phyloP scores from a whole-genome alignment of 2,113 vertebrate species.

The Peromyscus maniculatus region DNA sequence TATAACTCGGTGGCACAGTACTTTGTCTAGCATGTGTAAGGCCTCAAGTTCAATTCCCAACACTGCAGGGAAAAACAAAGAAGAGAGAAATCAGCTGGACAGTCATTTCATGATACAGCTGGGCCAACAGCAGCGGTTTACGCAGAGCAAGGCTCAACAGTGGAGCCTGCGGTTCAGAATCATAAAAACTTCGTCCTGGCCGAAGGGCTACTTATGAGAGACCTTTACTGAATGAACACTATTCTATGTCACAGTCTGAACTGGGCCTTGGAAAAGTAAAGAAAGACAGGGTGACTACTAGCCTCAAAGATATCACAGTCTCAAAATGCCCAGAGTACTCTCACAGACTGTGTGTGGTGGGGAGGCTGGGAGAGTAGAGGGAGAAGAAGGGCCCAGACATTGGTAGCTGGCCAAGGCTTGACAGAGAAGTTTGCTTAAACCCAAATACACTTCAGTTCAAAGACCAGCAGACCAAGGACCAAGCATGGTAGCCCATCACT shows the following conservation, averaged over 20 bases:
- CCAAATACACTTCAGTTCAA: background rate
- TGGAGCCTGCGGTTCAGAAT: background rate
- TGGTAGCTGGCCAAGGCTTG: background rate
- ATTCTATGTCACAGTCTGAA: background rate
- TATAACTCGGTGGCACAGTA: background rate
- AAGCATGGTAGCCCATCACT: background rate
- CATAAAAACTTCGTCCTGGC: background rate
- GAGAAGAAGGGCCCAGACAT: background rate
- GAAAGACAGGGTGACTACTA: background rate
- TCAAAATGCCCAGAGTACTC: background rate
- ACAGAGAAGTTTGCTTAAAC: background rate
- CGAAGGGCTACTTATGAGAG: background rate
- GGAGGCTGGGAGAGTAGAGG: background rate
- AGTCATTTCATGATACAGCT: background rate
- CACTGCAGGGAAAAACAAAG: background rate
- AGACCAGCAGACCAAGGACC: background rate
- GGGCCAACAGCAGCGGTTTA: background rate
- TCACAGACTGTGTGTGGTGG: background rate
- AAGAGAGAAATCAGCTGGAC: slow-evolving; percentile 28
- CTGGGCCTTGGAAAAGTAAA: background rate
- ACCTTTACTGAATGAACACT: background rate
- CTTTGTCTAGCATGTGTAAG: background rate
- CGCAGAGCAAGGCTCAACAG: background rate
- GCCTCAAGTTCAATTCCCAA: background rate
- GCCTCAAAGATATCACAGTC: slow-evolving; percentile 3